Base-by-base conservation (phyloP, 2,113 vertebrate species). In the Lepus timidus region DNA sequence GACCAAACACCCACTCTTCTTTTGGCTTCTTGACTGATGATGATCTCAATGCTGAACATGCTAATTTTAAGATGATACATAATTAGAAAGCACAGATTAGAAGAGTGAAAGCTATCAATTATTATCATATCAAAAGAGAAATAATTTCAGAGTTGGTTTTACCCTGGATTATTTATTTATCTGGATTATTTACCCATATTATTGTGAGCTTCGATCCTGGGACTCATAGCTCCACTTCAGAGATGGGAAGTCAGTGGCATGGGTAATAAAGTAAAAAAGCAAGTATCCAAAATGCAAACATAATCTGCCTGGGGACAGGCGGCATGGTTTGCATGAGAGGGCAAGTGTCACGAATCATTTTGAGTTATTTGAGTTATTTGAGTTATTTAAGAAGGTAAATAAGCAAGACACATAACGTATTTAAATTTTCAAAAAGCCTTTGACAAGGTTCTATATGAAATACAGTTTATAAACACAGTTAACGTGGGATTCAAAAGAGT, bases 351-450 rank as follows among this genome's bases (percentile, higher is more conserved):
- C 58, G 25, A 67, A 36, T 39, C 74, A 81, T 36, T 76, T 13
- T 68, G 73, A 92, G 79, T 85, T 83, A 85, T 80, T 52, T 95
- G 64, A 95, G n/a, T n/a, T n/a, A n/a, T 76, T 13, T 68, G 73
- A 92, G 79, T 85, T 83, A 85, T 80, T 52, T 95, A 58, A 95
- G n/a, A 95, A 11, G 85, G 74, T 78, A 90, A 94, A 85, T 81
- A 96, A 95, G 51, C 39, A 74, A 83, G 39, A 52, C 10, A 52
- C 71, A 86, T 78, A 58, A 81, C 92, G 93, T 96, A 93, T 89
- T 87, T 96, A 95, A 96, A 96, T 17, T 33, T 87, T 93, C 52
- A 90, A 94, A 93, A 94, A 58, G 22, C 36, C 36, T 82, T 88
- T 92, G 86, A 91, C 61, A 80, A 93, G 39, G 9, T 93, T 95